Percentiles rank a stretch among this genome's conserved stretches.
Conservation (phyloP, 2,797 vertebrate species). For the Enteromius trimaculatus region DNA sequence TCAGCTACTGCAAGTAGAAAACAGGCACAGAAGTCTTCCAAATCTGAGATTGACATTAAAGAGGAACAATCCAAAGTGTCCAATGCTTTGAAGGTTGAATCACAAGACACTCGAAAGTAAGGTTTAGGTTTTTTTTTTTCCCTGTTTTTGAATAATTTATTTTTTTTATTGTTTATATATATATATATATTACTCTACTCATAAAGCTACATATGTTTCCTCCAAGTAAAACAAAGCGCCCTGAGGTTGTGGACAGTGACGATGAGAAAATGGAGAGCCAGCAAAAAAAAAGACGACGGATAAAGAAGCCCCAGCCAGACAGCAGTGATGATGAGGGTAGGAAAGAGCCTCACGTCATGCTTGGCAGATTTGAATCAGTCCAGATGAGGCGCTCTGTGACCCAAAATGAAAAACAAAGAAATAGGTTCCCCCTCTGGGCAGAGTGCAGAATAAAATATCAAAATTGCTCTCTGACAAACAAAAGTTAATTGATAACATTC, state of each 20-base stretch:
- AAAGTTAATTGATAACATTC: constrained; percentile 17
- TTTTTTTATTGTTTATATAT: background rate
- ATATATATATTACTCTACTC: background rate
- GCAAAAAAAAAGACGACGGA: constrained; percentile 88
- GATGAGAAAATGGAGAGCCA: constrained; percentile 77
- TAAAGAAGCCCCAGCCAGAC: constrained; percentile 85
- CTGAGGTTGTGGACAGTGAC: constrained; percentile 78
- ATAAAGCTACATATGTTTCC: background rate
- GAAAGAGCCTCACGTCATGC: constrained; percentile 22
- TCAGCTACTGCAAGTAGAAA: constrained; percentile 49
- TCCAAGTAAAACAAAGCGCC: constrained; percentile 80
- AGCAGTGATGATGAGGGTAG: constrained; percentile 94
- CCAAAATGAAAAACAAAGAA: constrained; percentile 37
- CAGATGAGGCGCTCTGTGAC: constrained; percentile 24
- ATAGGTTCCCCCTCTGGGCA: constrained; percentile 6
- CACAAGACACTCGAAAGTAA: constrained; percentile 68
- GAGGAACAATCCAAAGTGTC: constrained; percentile 58
- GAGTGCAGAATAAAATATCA: constrained; percentile 34
- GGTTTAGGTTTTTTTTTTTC: background rate
- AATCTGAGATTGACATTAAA: constrained; percentile 55
- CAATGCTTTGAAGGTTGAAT: constrained; percentile 57
- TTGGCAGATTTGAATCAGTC: constrained; percentile 26
- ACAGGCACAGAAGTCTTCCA: constrained; percentile 38
- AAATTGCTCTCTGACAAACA: constrained; percentile 20
- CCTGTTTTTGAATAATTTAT: background rate